phyloP scores from a whole-genome alignment of 2,113 vertebrate species.

The Chloebia gouldiae region DNA sequence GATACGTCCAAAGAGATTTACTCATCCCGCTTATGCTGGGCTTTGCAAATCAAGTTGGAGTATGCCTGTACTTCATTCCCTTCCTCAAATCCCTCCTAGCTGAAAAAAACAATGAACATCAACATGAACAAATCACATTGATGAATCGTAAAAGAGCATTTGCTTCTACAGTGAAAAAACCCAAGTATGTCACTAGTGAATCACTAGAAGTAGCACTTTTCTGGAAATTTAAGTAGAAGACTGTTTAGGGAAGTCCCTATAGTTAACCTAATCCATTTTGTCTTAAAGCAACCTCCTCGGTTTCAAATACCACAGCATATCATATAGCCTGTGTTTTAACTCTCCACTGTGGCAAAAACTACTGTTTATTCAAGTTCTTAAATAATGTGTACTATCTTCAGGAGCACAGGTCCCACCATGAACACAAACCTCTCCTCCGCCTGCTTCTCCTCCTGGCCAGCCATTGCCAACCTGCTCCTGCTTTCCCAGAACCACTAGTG shows the following conservation, averaged over 20 bases:
- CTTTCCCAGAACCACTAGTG: constrained; percentile 57
- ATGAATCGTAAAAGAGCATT: background rate
- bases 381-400: constrained; percentile 44
- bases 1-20: background rate
- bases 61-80: background rate
- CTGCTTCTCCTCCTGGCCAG: constrained; percentile 8
- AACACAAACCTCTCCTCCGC: constrained; percentile 65
- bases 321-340: background rate
- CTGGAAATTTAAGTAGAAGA: background rate
- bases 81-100: background rate
- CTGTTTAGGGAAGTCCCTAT: background rate
- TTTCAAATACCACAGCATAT: background rate
- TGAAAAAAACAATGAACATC: background rate
- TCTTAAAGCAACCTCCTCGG: background rate
- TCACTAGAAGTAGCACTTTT: background rate
- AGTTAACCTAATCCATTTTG: background rate
- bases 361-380: constrained; percentile 42
- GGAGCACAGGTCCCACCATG: constrained; percentile 61
- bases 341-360: background rate
- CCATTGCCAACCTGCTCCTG: constrained; percentile 47
- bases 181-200: background rate
- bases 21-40: background rate
- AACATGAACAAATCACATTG: background rate
- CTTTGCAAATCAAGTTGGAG: background rate
- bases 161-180: background rate